Base-by-base conservation (phyloP, 2,113 vertebrate species). In the Ceuthmochares aereus region DNA sequence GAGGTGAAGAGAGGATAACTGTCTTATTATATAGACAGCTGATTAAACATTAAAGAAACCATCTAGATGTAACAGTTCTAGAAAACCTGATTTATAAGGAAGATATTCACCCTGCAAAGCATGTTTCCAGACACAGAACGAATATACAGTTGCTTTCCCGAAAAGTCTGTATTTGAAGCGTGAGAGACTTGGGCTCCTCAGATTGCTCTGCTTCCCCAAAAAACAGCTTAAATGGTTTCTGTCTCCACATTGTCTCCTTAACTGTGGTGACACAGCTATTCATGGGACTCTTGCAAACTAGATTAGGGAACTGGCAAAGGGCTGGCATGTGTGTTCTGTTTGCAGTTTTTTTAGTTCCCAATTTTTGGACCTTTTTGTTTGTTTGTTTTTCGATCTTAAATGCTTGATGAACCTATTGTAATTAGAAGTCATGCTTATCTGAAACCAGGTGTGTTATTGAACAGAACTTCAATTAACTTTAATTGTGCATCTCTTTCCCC, bases 1-100 rank as follows among this genome's bases (percentile, higher is more conserved):
- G 91, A 89, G 86, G 93, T 93, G 95, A 95, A 87, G 73, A 80
- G 73, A 93, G 72, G 69, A 89, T 93, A 93, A 77, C 63, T 62
- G 75, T 18, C 36, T 89, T n/a, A 90, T 62, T 88, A 90, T 69
- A 66, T 4, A 91, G 87, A 45, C 45, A 59, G 54, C 58, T 84
- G 81, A 93, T 93, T 40, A 89, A 95, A 95, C 79, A 51, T 91
- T 91, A 32, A 92, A 93, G 89, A 29, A 86, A 66, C 36, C 16
- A 36, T 29, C 4, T 13, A 52, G 77, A 23, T 52, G 69, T 72
- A 79, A 62, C 83, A 81, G 64, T 68, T 87, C 69, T 72, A 89
- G 67, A 82, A 72, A 92, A 10, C 0, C 5, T 89, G 64, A 36
- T 23, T 80, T 74, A 17, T 0, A 1, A 43, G 47, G 64, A 87